Evolutionary conservation across 2,888 invertebrate genomes (phyloP).

Genomic region (Tridacna crocea): DNA sequence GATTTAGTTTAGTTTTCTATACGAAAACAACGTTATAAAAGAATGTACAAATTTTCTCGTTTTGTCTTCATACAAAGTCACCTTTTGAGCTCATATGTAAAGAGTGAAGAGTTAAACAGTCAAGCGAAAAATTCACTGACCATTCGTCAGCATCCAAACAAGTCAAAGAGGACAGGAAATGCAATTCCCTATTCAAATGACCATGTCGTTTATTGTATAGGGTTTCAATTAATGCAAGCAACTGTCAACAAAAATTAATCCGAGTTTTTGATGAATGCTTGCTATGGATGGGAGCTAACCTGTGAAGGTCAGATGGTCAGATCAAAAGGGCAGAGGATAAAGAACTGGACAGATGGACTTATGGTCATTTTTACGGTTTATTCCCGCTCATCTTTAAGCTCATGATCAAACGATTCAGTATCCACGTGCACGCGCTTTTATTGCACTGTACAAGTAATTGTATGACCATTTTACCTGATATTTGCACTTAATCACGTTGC

Average conservation of each 20-base stretch:
- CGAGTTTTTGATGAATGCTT: constrained; percentile 11
- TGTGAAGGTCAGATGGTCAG: not conserved
- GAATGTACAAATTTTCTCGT: too few species aligned
- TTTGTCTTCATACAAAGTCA: too few species aligned
- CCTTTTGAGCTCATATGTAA: too few species aligned
- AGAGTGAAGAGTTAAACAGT: not conserved
- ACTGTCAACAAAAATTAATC: constrained; percentile 21
- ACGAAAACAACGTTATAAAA: too few species aligned
- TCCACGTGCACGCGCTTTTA: too few species aligned
- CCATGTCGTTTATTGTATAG: constrained; percentile 23
- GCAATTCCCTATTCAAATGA: constrained; percentile 9
- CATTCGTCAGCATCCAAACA: not conserved
- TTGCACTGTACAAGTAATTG: too few species aligned
- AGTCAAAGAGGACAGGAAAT: not conserved
- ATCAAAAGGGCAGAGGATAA: constrained; percentile 10
- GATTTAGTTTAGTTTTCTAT: too few species aligned
- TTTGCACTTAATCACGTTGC: too few species aligned
- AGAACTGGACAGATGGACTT: constrained; percentile 2
- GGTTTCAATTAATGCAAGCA: constrained; percentile 21
- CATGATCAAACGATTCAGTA: too few species aligned
- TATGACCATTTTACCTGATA: too few species aligned
- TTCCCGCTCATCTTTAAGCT: too few species aligned
- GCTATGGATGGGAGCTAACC: not conserved
- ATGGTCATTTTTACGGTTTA: not conserved
- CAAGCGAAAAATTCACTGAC: not conserved